Evolutionary conservation across 2,797 vertebrate genomes (phyloP), one percentile per base, ranked within the genome.

Genomic region (Lacerta bilineata): DNA sequence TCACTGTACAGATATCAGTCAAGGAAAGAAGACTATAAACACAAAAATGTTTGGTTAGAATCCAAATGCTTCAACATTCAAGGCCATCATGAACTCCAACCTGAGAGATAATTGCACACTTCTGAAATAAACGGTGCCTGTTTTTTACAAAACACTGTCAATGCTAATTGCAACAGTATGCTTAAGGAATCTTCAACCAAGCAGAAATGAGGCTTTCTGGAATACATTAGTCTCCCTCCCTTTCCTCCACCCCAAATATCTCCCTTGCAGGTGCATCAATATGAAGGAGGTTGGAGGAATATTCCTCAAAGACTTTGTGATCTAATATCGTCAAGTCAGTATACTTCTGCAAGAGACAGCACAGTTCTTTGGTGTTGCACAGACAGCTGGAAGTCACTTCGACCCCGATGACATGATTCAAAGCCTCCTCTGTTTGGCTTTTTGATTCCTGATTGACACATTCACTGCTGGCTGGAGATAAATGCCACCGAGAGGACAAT

Each of bases 401-500:
- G 95, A 97, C 97, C 97, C 95, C 97, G 1, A 94, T 95, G 96
- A 96, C 96, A 96, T 94, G 36, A 93, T 92, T 97, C 96, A 97
- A 97, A 97, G 97, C 95, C 95, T 94, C 91, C 94, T 97, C 96
- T 97, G 95, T 97, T 96, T 97, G 95, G 95, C 97, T 97, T 97
- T 97, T 97, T 97, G 97, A 97, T 96, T 97, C 93, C 96, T 98
- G 97, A 97, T 97, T 97, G 97, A 97, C 97, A 96, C 92, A 92
- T 94, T 97, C 80, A 86, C 96, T 97, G 95, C 95, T 92, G 18
- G 94, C 92, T 92, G 0, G 96, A 97, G 97, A 97, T 94, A 96
- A 97, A 97, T 96, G 96, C 95, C 43, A 29, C 84, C 91, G 88
- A 39, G 91, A 94, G 93, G 96, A 97, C 96, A 97, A 97, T 97